phyloP scores from a whole-genome alignment of 2,888 invertebrate genomes.

The Gibbula magus region DNA sequence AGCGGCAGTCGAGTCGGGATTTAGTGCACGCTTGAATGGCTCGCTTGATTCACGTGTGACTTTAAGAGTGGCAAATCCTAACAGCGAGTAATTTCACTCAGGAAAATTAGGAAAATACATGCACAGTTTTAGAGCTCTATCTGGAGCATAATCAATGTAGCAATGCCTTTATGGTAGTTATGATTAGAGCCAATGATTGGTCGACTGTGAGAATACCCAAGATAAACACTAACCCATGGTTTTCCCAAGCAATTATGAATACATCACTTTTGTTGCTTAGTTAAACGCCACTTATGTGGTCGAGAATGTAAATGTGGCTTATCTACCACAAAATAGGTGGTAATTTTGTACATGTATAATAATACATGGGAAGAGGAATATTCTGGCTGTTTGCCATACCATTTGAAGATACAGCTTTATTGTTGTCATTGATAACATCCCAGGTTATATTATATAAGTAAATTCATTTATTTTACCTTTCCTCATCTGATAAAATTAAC shows the following conservation, averaged over 20 bases:
- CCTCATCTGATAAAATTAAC: too few species aligned
- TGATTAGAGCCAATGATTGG: background rate
- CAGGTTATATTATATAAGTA: too few species aligned
- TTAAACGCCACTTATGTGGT: background rate
- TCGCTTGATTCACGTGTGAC: constrained; percentile 13
- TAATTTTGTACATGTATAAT: background rate
- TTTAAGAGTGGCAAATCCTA: constrained; percentile 2
- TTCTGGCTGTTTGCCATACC: background rate
- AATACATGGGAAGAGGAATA: background rate
- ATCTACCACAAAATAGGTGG: background rate
- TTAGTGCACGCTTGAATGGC: constrained; percentile 9
- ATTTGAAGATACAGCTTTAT: background rate
- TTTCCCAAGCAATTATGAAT: constrained; percentile 20
- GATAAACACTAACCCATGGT: background rate
- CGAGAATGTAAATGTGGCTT: background rate
- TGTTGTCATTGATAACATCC: too few species aligned
- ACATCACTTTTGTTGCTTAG: background rate
- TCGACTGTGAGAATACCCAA: background rate
- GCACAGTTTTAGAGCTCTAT: background rate
- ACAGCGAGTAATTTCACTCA: constrained; percentile 6
- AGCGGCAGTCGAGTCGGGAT: background rate
- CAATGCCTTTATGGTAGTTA: background rate
- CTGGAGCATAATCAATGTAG: background rate
- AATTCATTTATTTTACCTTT: too few species aligned
- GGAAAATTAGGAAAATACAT: background rate